Evolutionary conservation across 1,140 invertebrate genomes (phyloP), one percentile per base, ranked within the genome.

Genomic region (Proctacanthus coquilletti): DNA sequence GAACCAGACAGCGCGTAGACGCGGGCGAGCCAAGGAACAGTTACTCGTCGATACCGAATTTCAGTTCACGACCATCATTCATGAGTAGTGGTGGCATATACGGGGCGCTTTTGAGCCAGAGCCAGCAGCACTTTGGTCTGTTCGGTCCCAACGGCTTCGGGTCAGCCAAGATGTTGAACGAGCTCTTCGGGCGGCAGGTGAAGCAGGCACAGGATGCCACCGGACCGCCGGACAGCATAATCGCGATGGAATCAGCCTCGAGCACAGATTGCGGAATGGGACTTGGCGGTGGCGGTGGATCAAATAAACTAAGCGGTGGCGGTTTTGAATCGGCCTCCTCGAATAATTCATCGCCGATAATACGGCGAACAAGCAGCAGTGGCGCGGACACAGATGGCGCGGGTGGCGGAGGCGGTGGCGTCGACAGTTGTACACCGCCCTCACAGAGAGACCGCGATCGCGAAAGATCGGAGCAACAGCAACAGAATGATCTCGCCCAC

Each of bases 1-100:
- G 83, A 70, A 81, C 80, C 68, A 79, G 84, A 77, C 84, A 88
- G 74, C 78, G 85, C 70, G 84, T 88, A 69, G 84, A 89, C 78
- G 84, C 84, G 70, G 84, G 84, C 56, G 84, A 88, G 72, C 84
- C 84, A 63, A 76, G 85, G 66, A 88, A 88, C 74, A 82, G 79
- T 62, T 88, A 88, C 70, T 84, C 82, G 49, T 82, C 80, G 61
- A 84, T 84, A 57, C 80, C 81, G 63, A 83, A 80, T 64, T 81
- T 80, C 60, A 78, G 78, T 70, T 83, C 80, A 67, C 75, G 80
- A 63, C 78, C 76, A 63, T 76, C 52, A 47, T 82, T 82, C 67
- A 77, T 84, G 63, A 77, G 79, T 61, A 57, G 54, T 51, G 55
- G 78, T 60, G 74, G 78, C 70, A 66, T 84, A 52, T 84, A 84